Evolutionary conservation across 2,113 vertebrate species (phyloP).

Genomic region (Canis aureus): DNA sequence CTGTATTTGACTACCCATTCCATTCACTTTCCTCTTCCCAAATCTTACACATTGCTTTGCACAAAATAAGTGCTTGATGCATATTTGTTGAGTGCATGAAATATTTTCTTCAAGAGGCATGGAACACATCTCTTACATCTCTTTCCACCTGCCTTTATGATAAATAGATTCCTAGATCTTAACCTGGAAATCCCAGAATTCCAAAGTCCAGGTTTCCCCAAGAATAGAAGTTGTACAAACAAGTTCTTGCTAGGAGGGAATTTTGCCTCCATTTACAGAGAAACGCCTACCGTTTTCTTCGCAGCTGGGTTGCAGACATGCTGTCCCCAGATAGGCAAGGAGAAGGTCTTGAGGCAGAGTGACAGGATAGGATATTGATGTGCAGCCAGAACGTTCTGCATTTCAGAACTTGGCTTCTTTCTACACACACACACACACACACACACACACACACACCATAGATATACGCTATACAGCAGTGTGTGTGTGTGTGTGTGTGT

Average conservation of each 20-base stretch:
- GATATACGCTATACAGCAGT: background rate
- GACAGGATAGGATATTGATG: conserved; percentile 27
- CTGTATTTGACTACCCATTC: background rate
- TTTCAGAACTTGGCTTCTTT: conserved; percentile 53
- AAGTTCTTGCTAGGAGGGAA: conserved; percentile 45
- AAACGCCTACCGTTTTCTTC: conserved; percentile 27
- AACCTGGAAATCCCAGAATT: conserved; percentile 59
- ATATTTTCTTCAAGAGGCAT: background rate
- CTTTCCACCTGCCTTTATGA: background rate
- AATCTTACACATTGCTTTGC: background rate
- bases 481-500: background rate
- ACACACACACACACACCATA: background rate
- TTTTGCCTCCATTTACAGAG: conserved; percentile 50
- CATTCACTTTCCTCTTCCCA: background rate
- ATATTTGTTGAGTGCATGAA: background rate
- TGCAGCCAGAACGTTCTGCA: background rate
- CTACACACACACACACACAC: background rate
- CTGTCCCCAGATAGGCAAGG: background rate
- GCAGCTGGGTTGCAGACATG: background rate
- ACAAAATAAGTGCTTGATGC: background rate
- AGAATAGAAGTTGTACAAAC: conserved; percentile 43
- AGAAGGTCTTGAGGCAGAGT: conserved; percentile 36
- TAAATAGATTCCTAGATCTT: conserved; percentile 26
- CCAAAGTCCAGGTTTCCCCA: conserved; percentile 54
- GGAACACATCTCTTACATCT: background rate